These are phyloP conservation scores for Heliothis virescens DNA, from an alignment of 1,140 invertebrate genomes.

Conservation along the genomic window DNA sequence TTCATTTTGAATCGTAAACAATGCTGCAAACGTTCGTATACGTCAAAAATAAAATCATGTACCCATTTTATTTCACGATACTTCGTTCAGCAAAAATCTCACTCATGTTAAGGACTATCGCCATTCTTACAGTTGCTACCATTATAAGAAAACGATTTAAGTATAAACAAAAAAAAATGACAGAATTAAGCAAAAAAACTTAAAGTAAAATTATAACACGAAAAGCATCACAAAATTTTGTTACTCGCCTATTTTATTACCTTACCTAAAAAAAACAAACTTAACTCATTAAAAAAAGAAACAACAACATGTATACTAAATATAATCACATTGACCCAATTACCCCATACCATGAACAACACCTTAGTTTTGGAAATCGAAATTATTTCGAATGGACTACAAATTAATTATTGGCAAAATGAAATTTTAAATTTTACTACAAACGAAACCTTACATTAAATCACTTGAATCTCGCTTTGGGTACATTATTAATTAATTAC, in stretches of 20 bases:
- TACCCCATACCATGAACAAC: slow-evolving; percentile 27
- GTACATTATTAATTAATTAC: slow-evolving; percentile 27
- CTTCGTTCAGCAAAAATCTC: slow-evolving; percentile 28
- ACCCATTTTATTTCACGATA: slow-evolving; percentile 9
- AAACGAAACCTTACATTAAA: slow-evolving; percentile 23
- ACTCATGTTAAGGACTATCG: slow-evolving; percentile 40
- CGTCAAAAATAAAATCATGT: slow-evolving; percentile 24
- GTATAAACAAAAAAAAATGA: slow-evolving; percentile 22
- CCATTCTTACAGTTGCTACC: slow-evolving; percentile 19
- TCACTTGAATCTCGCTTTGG: slow-evolving; percentile 49
- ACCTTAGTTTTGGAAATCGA: slow-evolving; percentile 23
- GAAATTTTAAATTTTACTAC: slow-evolving; percentile 4
- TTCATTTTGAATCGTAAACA: slow-evolving; percentile 3
- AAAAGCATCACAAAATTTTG: slow-evolving; percentile 62
- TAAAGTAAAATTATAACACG: slow-evolving; percentile 30
- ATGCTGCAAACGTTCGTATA: slow-evolving; percentile 19
- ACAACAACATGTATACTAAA: slow-evolving; percentile 59
- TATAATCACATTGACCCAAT: slow-evolving; percentile 54
- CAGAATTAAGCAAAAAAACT: slow-evolving; percentile 31
- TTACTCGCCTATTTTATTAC: slow-evolving; percentile 58
- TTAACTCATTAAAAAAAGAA: slow-evolving; percentile 70
- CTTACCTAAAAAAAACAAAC: slow-evolving; percentile 69
- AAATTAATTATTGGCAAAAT: slow-evolving; percentile 37
- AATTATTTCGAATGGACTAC: slow-evolving; percentile 5
- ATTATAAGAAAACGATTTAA: slow-evolving; percentile 35